Evolutionary conservation across 2,888 invertebrate species (phyloP), one percentile per base, ranked within the genome.

Genomic region (Bimastos eiseni): DNA sequence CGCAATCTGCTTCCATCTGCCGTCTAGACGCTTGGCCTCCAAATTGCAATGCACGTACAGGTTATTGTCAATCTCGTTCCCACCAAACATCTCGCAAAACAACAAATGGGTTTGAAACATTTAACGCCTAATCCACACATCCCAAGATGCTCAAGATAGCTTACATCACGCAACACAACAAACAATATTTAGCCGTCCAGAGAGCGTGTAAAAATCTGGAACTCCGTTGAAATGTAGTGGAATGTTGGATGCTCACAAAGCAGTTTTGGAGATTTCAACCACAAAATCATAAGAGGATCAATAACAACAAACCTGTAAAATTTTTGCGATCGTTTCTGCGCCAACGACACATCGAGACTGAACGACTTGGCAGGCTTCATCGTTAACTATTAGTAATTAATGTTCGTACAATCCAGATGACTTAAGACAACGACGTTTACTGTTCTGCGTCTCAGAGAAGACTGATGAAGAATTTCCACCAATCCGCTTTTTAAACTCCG

Each of bases 261-360:
- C n/a, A 70, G 70, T n/a, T n/a, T 6, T 1, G n/a, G n/a, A 70
- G n/a, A n/a, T n/a, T n/a, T n/a, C n/a, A n/a, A n/a, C n/a, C n/a
- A n/a, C n/a, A n/a, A n/a, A n/a, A n/a, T n/a, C 49, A 11, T 17
- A 70, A 70, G 3, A 30, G n/a, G 11, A 70, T 8, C 30, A 6
- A 70, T n/a, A n/a, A 8, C 13, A n/a, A 70, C 70, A 86, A 86
- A 86, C 86, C 86, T 86, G 34, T 37, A 36, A 17, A 86, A 34
- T 86, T 86, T 86, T 36, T 86, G 86, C 86, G 34, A 70, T 86
- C 86, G 86, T 36, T 36, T 86, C 86, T 86, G 86, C 6, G 86
- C 86, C 4, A 86, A 17, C 34, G 86, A 34, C 86, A 86, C 86
- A 37, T 86, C 86, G 11, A 86, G 86, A 37, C 86, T 86, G 86